Base-by-base conservation (phyloP, 2,888 invertebrate genomes). In the Alloplasta piceator region DNA sequence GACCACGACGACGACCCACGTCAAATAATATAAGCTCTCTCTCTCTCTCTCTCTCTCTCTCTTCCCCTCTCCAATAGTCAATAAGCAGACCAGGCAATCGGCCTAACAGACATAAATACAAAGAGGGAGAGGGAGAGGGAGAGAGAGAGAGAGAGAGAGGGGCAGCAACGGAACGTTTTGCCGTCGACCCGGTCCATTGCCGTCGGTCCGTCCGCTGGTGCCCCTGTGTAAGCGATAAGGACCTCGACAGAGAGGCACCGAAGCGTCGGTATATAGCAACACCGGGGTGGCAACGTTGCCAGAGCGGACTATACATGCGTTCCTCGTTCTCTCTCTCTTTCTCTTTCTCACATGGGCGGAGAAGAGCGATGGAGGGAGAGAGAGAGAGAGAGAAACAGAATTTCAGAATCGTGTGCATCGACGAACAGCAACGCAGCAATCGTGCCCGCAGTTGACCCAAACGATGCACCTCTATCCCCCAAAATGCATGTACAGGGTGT, bases 211-310 rank as follows among this genome's bases (percentile, higher is more conserved):
- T n/a, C 26, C 26, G 26, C 26, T 26, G 26, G 26, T 58, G 48
- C 77, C 80, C 82, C 26, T 74, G 80, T 78, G 77, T 56, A 71
- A 80, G 78, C 83, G 85, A 85, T 82, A 84, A 84, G 83, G 84
- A 83, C 83, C 82, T 82, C 77, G 80, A 12, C 72, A 67, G 67
- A 61, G 74, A 74, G 74, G 55, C 76, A 72, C 63, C 72, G 72
- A 72, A 63, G 67, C 66, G 4, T 58, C 39, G n/a, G 36, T 64
- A 46, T 52, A 58, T 48, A 56, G 60, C 39, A 14, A 72, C 67
- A 63, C 55, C 71, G 61, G 67, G 61, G 63, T 63, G 72, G 83
- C 84, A 73, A 83, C 84, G 84, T 84, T 84, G 84, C 84, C 83
- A 80, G 68, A 82, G 67, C 80, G 48, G 70, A 58, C 38, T 66